Base-by-base conservation (phyloP, 2,113 vertebrate genomes). In the Cryptotis parvus region DNA sequence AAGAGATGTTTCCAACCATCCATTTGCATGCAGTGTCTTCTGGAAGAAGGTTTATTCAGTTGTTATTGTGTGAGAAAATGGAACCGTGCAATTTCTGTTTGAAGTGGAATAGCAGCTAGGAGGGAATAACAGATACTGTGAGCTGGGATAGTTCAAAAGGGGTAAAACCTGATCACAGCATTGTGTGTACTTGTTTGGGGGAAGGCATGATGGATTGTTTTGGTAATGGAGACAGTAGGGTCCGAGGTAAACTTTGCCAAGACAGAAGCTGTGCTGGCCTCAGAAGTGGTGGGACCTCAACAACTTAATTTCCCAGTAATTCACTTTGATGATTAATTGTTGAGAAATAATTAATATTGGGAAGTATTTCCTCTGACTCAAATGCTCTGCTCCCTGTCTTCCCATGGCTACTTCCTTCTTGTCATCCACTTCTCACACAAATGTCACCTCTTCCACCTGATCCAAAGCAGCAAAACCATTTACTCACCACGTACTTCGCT, bases 101-200 rank as follows among this genome's bases (percentile, higher is more conserved):
- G 73, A 91, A 87, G 77, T 66, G 27, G 31, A 81, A 63, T 24
- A 65, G 63, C 63, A 65, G 63, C 27, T 65, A 92, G 33, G 18
- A 76, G 52, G 61, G 79, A 93, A 49, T 35, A 92, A 92, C 72
- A 22, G 65, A 77, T 89, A 33, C 15, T 27, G 91, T 58, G 55
- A 88, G n/a, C 66, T 80, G 86, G 72, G 55, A 81, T 69, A 43
- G 77, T 45, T 90, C 88, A 52, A 69, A 55, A 58, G 78, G 84
- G 87, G 65, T 69, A 45, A 84, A 65, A 63, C 33, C 12, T 16
- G 75, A 88, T 90, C 66, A 26, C 69, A 78, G 84, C 49, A 75
- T 68, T 89, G 66, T 90, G 52, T 88, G 78, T 80, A 65, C 22
- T 55, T 12, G 31, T 49, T 73, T 91, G 45, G 22, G 43, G 65